phyloP scores from a whole-genome alignment of 2,113 vertebrate genomes.

The Terrapene triunguis region DNA sequence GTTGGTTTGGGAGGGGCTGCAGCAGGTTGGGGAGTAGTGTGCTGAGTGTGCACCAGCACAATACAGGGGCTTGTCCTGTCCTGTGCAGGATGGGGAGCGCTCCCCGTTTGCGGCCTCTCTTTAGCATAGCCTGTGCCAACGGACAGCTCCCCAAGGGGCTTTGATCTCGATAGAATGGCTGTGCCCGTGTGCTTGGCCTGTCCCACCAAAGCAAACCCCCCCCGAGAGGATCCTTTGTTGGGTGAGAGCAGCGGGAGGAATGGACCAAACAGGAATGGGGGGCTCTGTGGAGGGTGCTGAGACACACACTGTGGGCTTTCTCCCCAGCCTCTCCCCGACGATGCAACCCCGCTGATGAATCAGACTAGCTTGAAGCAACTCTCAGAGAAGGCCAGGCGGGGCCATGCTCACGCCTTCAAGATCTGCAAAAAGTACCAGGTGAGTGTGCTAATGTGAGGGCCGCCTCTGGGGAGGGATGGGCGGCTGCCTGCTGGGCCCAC shows the following conservation, averaged over 20 bases:
- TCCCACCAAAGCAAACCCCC: fast-evolving
- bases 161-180: fast-evolving
- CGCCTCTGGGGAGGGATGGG: background rate
- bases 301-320: fast-evolving
- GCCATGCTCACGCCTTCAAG: constrained; percentile 91
- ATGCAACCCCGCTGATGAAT: constrained; percentile 81
- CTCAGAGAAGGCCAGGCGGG: constrained; percentile 76
- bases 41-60: too few species aligned
- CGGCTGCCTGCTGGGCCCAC: background rate
- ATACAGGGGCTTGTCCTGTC: background rate
- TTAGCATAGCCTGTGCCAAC: background rate
- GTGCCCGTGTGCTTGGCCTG: background rate
- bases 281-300: background rate
- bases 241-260: background rate
- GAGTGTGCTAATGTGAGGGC: background rate
- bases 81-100: background rate
- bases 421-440: constrained; percentile 94
- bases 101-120: background rate
- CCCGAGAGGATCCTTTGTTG: fast-evolving
- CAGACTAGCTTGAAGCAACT: constrained; percentile 86
- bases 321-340: constrained; percentile 88
- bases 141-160: fast-evolving
- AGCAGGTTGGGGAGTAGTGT: too few species aligned
- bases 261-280: too few species aligned
- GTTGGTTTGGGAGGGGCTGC: background rate